Evolutionary conservation across 2,888 invertebrate species (phyloP), one percentile per base, ranked within the genome.

Genomic region (Lacanobia wlatinum): DNA sequence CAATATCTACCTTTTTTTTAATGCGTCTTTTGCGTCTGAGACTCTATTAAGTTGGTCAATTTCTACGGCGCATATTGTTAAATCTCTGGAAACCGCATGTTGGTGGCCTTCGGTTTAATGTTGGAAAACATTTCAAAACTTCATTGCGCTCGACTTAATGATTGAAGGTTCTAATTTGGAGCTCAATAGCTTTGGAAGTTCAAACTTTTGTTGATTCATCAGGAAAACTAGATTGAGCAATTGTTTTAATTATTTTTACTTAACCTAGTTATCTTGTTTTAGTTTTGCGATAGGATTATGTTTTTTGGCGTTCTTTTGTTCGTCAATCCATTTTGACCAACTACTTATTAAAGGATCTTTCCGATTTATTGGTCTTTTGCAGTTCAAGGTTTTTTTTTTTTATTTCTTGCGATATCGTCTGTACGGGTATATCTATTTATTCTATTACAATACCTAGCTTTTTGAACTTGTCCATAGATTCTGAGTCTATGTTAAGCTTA

Each of bases 61-160:
- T n/a, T n/a, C n/a, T n/a, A n/a, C n/a, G n/a, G n/a, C n/a, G 79
- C 78, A 76, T 76, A 82, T 77, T 84, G 88, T 87, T 80, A 82
- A 68, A 86, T 87, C 86, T 87, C 73, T 64, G 61, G 38, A 62
- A 76, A 74, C 83, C 83, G 75, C 87, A 52, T 78, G 74, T 76
- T 78, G 73, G 71, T 72, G 65, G 68, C 72, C 80, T 53, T 21
- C 9, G 43, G 61, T 63, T 61, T 60, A 70, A 83, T 78, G 70
- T 66, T 38, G 53, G 70, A 66, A 64, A 76, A 76, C 73, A 77
- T 81, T 84, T 73, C 52, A 65, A 65, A 82, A 86, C 81, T 80
- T 78, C 74, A 65, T 66, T 78, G 16, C n/a, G 16, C 66, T 80
- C 40, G 18, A 48, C 21, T 73, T 59, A 59, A 66, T 70, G 58